Conservation (phyloP, 2,113 vertebrate species). For the Arenaria interpres region DNA sequence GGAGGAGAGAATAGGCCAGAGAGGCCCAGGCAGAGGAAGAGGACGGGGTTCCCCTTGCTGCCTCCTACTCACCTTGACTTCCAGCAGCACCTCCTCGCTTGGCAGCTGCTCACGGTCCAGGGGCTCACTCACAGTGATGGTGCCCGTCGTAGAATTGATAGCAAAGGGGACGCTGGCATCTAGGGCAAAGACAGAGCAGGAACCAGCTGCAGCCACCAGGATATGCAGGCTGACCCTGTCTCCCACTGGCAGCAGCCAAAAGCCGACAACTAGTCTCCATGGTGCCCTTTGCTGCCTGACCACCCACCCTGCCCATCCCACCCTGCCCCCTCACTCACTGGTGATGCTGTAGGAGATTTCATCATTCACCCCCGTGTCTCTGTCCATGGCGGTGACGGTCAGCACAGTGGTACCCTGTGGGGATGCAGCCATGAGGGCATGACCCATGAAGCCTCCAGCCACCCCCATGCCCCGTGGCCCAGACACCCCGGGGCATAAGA, state of each 20-base stretch:
- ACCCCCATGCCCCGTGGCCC: not conserved
- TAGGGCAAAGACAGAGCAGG: constrained; percentile 10
- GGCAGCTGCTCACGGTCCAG: constrained; percentile 85
- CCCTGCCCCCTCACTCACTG: constrained; percentile 20
- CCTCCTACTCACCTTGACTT: constrained; percentile 78
- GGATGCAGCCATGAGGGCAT: not conserved
- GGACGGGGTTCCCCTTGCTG: not conserved
- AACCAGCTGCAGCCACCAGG: not conserved
- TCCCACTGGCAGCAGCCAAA: not conserved
- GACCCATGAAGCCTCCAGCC: not conserved
- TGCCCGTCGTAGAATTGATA: constrained; percentile 61
- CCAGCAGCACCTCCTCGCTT: constrained; percentile 71
- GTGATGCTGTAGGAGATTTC: constrained; percentile 27
- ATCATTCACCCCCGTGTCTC: constrained; percentile 46
- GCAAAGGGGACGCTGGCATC: constrained; percentile 72
- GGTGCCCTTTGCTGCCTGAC: not conserved
- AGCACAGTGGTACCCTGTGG: constrained; percentile 36
- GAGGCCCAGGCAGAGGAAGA: not conserved
- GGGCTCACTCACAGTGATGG: constrained; percentile 66
- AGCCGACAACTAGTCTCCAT: not conserved
- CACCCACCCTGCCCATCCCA: too few species aligned
- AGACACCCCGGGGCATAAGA: fast-evolving
- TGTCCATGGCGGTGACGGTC: constrained; percentile 1
- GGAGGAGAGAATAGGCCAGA: not conserved
- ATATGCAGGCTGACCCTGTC: not conserved